A percentile compares a stretch with the other conserved stretches of the same genome.
phyloP scores from a whole-genome alignment of 2,888 invertebrate species.

The Dione juno region DNA sequence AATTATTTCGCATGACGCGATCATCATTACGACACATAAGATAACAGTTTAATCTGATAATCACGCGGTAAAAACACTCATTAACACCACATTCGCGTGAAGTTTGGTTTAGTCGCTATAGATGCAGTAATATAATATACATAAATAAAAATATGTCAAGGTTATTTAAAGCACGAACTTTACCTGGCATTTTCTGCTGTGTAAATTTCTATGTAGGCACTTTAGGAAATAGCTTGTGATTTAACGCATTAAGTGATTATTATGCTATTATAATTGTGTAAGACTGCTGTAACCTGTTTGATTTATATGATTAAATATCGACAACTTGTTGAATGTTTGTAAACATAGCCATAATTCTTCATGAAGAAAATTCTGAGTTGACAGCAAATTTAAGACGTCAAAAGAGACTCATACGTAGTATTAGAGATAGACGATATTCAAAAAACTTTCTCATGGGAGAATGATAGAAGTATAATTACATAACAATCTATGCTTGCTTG shows the following conservation, averaged over 20 bases:
- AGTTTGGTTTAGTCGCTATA: slow-evolving; percentile 35
- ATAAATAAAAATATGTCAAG: slow-evolving; percentile 41
- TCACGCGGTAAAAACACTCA: slow-evolving; percentile 75
- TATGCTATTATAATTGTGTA: slow-evolving; percentile 6
- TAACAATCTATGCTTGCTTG: neutral
- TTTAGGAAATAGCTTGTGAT: slow-evolving; percentile 18
- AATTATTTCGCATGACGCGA: slow-evolving; percentile 56
- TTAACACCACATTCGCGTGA: slow-evolving; percentile 64
- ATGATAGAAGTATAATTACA: neutral
- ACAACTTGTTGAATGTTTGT: slow-evolving; percentile 74
- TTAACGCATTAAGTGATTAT: slow-evolving; percentile 16
- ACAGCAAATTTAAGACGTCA: slow-evolving; percentile 1
- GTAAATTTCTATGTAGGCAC: slow-evolving; percentile 22
- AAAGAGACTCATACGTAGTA: neutral
- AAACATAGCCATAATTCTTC: slow-evolving; percentile 44
- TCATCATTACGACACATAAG: slow-evolving; percentile 70
- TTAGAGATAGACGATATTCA: neutral
- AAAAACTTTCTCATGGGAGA: neutral
- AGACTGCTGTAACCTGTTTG: slow-evolving; percentile 6
- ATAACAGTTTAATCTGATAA: slow-evolving; percentile 79
- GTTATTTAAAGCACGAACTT: slow-evolving; percentile 35
- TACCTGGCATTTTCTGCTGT: slow-evolving; percentile 24
- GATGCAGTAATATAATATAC: slow-evolving; percentile 30
- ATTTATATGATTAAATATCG: slow-evolving; percentile 32
- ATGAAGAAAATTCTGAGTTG: neutral